These are phyloP conservation scores for Drosophila mulleri DNA, from an alignment of 2,888 invertebrate species.

Conservation along the genomic window DNA sequence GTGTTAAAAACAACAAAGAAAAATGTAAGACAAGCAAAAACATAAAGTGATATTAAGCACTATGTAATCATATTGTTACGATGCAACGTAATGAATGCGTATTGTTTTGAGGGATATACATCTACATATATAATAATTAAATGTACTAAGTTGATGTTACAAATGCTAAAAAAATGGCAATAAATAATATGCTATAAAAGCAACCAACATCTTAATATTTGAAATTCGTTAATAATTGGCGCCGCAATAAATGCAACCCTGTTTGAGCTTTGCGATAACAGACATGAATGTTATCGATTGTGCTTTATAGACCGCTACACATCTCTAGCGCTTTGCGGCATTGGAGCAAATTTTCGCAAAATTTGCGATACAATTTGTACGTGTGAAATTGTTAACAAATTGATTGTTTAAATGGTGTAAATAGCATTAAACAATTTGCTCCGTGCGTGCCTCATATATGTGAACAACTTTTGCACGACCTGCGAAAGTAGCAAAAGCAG, in stretches of 20 bases:
- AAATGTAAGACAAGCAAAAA: constrained; percentile 46
- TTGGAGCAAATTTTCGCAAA: constrained; percentile 64
- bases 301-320: constrained; percentile 64
- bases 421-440: constrained; percentile 36
- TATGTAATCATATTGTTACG: constrained; percentile 76
- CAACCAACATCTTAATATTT: constrained; percentile 21
- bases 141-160: constrained; percentile 78
- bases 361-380: constrained; percentile 49
- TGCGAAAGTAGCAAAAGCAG: constrained; percentile 14
- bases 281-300: constrained; percentile 59
- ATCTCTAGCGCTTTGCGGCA: constrained; percentile 67
- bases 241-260: constrained; percentile 29
- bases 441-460: constrained; percentile 44
- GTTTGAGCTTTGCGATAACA: constrained; percentile 36
- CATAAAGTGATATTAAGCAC: constrained; percentile 74
- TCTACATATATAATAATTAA: constrained; percentile 62
- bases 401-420: constrained; percentile 59
- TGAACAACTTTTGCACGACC: constrained; percentile 29
- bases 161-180: constrained; percentile 61
- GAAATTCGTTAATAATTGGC: constrained; percentile 3
- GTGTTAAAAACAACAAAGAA: constrained; percentile 26
- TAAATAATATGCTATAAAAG: constrained; percentile 50
- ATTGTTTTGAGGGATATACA: constrained; percentile 77
- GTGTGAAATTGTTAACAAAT: constrained; percentile 48
- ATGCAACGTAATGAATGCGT: constrained; percentile 68